Percentiles rank a stretch among this genome's conserved stretches.
Conservation (phyloP, 2,888 invertebrate species). For the Venusia cambrica region DNA sequence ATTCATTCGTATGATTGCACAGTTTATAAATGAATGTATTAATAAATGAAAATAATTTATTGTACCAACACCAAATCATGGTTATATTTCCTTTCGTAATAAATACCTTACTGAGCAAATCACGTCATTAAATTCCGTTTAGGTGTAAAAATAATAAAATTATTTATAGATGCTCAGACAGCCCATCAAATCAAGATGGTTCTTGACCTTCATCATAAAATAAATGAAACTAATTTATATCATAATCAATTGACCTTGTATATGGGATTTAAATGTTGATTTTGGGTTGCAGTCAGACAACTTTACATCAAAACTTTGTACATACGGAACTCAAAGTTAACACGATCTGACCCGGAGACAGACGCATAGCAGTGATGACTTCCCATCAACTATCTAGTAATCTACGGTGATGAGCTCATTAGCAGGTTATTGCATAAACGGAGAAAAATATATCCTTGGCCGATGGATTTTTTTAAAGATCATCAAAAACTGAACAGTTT, state of each 20-base stretch:
- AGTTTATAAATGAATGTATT: background rate
- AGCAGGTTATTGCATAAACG: constrained; percentile 12
- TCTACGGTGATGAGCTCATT: constrained; percentile 3
- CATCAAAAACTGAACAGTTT: too few species aligned
- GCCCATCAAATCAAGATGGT: constrained; percentile 11
- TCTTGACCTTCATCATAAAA: constrained; percentile 22
- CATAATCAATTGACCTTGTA: constrained; percentile 25
- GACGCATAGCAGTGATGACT: constrained; percentile 9
- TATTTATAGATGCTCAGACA: constrained; percentile 7
- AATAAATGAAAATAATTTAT: too few species aligned
- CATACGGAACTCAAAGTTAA: constrained; percentile 13
- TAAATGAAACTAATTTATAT: constrained; percentile 28
- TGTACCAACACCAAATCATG: too few species aligned
- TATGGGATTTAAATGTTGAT: constrained; percentile 17
- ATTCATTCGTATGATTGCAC: too few species aligned
- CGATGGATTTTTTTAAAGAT: background rate
- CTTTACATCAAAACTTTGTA: constrained; percentile 4
- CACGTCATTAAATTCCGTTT: constrained; percentile 7
- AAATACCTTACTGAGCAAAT: constrained; percentile 8
- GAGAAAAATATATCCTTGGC: constrained; percentile 2
- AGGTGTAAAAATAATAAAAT: constrained; percentile 7
- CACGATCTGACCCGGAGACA: constrained; percentile 12
- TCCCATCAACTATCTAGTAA: constrained; percentile 1
- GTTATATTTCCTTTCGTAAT: too few species aligned
- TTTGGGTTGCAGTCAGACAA: constrained; percentile 7